Base-by-base conservation (phyloP, 2,113 vertebrate genomes). In the Regulus satrapa region DNA sequence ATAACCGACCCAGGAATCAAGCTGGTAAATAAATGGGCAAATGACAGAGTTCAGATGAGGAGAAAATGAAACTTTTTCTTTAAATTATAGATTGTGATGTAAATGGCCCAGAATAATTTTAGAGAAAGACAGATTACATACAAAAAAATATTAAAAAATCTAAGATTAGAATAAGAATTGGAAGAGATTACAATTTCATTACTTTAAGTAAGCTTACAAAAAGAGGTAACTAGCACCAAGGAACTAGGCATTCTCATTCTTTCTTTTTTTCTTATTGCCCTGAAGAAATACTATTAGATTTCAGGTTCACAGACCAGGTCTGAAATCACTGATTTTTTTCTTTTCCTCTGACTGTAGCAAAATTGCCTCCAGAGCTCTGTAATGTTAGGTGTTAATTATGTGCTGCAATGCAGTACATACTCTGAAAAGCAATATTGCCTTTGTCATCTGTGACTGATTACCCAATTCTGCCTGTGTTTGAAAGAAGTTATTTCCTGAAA, bases 381-480 rank as follows among this genome's bases (percentile, higher is more conserved):
- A 62, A 82, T 48, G 40, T 69, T 73, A 66, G 51, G 36, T 96
- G 88, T 96, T 96, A 97, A 96, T 95, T 92, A 93, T 49, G 88
- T 89, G 45, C 77, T 80, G 83, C 88, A 93, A 43, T 93, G 80
- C 80, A 83, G 91, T 76, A 78, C 66, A 38, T 85, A 89, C 54
- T 77, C 76, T 36, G 73, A 77, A 96, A 96, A 96, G 78, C 51
- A 96, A 66, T 94, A 95, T 59, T 26, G 24, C 48, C 68, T 87
- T 88, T 96, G 95, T 91, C 83, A 66, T 95, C 86, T 90, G 73
- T 92, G 84, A 97, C 89, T 79, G 77, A 97, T 95, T 91, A 94
- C 55, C 54, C 88, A 94, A 76, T 95, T 96, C 88, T 58, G 45
- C 62, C 26, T 68, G 45, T 89, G 45, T 89, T 82, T 74, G 62